Percentiles rank a stretch among this genome's conserved stretches.
These are phyloP conservation scores for Scomber colias DNA, from an alignment of 2,113 vertebrate species.

Conservation along the genomic window DNA sequence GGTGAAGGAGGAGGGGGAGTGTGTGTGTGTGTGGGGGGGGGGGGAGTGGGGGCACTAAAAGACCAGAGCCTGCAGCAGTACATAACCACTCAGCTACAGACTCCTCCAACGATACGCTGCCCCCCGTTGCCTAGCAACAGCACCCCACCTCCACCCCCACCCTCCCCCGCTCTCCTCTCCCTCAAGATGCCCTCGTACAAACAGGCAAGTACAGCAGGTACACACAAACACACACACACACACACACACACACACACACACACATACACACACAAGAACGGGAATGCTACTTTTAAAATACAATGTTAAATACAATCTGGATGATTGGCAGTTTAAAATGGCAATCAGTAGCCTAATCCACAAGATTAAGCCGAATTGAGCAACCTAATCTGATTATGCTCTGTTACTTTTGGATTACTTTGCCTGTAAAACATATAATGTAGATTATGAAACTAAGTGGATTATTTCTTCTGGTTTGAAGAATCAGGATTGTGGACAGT, in stretches of 20 bases:
- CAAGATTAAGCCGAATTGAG: constrained; percentile 56
- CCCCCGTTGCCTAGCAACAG: constrained; percentile 79
- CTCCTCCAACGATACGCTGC: constrained; percentile 81
- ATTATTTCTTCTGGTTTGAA: constrained; percentile 66
- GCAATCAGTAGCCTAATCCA: constrained; percentile 63
- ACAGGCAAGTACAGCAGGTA: constrained; percentile 62
- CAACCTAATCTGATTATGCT: constrained; percentile 76
- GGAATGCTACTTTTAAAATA: constrained; percentile 32
- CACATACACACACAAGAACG: neutral
- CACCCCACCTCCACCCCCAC: constrained; percentile 24
- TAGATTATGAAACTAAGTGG: constrained; percentile 68
- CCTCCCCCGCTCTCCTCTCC: constrained; percentile 33
- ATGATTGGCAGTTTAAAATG: constrained; percentile 53
- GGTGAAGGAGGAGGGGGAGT: constrained; percentile 18
- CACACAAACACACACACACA: constrained; percentile 26
- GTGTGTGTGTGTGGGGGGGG: neutral
- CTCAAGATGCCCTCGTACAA: constrained; percentile 61
- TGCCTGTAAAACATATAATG: constrained; percentile 55
- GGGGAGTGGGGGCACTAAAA: constrained; percentile 55
- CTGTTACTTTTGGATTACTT: constrained; percentile 70
- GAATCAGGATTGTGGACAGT: constrained; percentile 28
- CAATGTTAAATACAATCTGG: neutral
- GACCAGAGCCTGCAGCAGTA: constrained; percentile 80
- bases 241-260: constrained; percentile 2
- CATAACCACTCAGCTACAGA: constrained; percentile 81